A percentile compares a stretch with the other conserved stretches of the same genome.
Conservation (phyloP, 2,797 vertebrate genomes). For the Pangasius djambal region DNA sequence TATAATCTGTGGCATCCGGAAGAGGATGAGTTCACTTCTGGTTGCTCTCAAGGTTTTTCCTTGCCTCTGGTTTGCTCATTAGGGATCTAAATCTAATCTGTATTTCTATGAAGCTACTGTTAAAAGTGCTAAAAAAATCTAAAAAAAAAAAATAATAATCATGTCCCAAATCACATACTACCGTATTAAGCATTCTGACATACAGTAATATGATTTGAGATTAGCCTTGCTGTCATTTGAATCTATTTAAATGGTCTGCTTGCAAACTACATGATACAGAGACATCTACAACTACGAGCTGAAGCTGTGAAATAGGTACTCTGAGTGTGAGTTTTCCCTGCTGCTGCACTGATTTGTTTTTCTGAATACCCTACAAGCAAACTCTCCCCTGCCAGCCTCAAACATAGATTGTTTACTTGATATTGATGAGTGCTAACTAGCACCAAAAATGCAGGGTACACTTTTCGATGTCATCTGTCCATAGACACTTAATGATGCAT, state of each 20-base stretch:
- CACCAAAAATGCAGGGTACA: not conserved
- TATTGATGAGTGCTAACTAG: not conserved
- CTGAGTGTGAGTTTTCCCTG: not conserved
- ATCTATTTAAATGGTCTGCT: not conserved
- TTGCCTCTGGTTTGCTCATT: not conserved
- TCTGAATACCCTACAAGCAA: not conserved
- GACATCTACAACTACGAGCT: not conserved
- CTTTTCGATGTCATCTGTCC: not conserved
- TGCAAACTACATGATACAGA: not conserved
- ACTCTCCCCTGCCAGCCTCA: not conserved
- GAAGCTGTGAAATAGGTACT: not conserved
- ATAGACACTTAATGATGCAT: not conserved
- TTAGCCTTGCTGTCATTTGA: not conserved
- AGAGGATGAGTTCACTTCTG: not conserved
- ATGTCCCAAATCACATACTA: not conserved
- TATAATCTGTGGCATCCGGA: not conserved
- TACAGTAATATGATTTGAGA: not conserved
- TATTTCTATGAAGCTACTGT: not conserved
- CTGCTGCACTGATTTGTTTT: not conserved
- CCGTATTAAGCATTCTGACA: not conserved
- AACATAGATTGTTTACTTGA: not conserved
- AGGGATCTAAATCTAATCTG: not conserved
- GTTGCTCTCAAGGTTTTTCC: not conserved
- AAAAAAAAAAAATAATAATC: not conserved
- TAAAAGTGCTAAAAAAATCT: not conserved